A percentile compares a stretch with the other conserved stretches of the same genome.
These are phyloP conservation scores for Hydrolagus colliei DNA, from an alignment of 2,797 vertebrate species.

Conservation along the genomic window DNA sequence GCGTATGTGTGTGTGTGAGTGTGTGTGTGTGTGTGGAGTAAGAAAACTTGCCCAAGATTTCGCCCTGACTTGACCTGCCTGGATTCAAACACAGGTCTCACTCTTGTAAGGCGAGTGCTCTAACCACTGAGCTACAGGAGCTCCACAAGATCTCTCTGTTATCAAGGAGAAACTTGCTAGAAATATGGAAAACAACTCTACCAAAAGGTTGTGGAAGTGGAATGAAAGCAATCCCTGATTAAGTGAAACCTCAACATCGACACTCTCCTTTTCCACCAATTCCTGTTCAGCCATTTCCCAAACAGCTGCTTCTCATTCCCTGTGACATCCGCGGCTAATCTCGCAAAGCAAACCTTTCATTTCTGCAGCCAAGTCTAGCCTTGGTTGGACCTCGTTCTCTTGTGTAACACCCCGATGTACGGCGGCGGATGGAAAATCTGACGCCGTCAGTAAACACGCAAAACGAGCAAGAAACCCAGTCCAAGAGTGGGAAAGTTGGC, in stretches of 20 bases:
- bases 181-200: slow-evolving; percentile 22
- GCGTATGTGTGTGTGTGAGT: too few relatives aligned
- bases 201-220: neutral
- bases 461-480: slow-evolving; percentile 2
- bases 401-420: neutral
- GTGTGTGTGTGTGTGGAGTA: too few relatives aligned
- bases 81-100: too few relatives aligned
- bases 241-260: neutral
- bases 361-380: neutral
- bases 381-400: neutral
- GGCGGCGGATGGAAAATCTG: slow-evolving; percentile 14
- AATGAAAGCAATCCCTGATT: slow-evolving; percentile 12
- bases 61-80: too few relatives aligned
- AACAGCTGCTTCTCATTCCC: slow-evolving; percentile 22
- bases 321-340: slow-evolving; percentile 14
- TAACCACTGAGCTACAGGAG: too few relatives aligned
- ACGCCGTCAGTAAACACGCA: neutral
- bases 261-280: neutral
- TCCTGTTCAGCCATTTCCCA: neutral
- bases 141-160: too few relatives aligned
- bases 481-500: neutral
- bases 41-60: too few relatives aligned
- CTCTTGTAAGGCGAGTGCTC: too few relatives aligned
- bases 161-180: neutral
- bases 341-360: neutral